phyloP scores from a whole-genome alignment of 1,140 invertebrate genomes.

The Drosophila teissieri region DNA sequence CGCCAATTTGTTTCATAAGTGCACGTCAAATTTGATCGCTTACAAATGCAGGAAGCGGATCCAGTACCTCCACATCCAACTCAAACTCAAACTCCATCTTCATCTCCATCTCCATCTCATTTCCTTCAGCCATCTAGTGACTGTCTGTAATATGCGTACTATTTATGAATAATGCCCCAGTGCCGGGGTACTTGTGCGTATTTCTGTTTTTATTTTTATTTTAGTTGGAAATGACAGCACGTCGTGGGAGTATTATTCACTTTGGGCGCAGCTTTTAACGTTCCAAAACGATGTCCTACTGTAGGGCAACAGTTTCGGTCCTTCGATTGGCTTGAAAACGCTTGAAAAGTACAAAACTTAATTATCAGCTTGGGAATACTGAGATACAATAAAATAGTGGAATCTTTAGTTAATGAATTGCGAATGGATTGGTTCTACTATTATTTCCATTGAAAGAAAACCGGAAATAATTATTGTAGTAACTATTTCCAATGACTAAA shows the following conservation, averaged over 20 bases:
- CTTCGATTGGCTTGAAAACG: background rate
- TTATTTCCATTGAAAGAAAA: too few relatives aligned
- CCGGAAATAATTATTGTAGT: too few relatives aligned
- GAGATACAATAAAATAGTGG: background rate
- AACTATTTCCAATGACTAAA: background rate
- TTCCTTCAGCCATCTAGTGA: conserved; percentile 25
- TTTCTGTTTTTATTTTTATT: conserved; percentile 66
- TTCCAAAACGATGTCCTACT: conserved; percentile 48
- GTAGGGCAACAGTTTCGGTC: conserved; percentile 2
- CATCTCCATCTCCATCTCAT: conserved; percentile 15
- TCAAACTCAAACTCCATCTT: conserved; percentile 6
- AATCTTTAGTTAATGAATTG: too few relatives aligned
- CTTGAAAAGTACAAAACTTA: background rate
- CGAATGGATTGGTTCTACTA: too few relatives aligned
- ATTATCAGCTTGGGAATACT: background rate
- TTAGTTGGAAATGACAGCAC: conserved; percentile 77
- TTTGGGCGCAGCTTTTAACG: conserved; percentile 62
- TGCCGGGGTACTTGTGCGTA: conserved; percentile 5
- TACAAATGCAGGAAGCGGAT: conserved; percentile 60
- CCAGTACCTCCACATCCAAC: conserved; percentile 18
- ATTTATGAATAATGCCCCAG: conserved; percentile 73
- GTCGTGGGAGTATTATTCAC: conserved; percentile 77
- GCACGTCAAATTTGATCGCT: conserved; percentile 75
- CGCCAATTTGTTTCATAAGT: conserved; percentile 70
- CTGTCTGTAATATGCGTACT: conserved; percentile 41